Evolutionary conservation across 1,140 invertebrate species (phyloP).

Genomic region (Bombus fervidus): DNA sequence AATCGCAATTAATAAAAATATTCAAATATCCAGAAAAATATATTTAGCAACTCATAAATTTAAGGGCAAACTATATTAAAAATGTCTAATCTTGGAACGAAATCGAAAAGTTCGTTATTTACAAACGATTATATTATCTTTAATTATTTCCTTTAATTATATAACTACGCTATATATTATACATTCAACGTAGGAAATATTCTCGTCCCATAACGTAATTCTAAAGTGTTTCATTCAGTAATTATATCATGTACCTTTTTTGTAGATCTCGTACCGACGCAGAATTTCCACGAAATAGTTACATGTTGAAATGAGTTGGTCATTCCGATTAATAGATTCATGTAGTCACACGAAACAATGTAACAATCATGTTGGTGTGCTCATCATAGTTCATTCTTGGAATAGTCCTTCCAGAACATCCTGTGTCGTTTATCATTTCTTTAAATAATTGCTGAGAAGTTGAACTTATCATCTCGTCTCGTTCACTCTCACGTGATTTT

Average conservation of each 20-base stretch:
- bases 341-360: neutral
- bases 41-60: neutral
- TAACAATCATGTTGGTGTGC: neutral
- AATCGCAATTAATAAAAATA: no score
- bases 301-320: neutral
- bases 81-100: neutral
- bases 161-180: neutral
- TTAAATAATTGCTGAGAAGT: neutral
- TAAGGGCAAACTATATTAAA: neutral
- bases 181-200: neutral
- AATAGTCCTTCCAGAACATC: neutral
- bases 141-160: no score
- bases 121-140: no score
- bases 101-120: neutral
- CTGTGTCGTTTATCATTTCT: neutral
- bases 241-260: neutral
- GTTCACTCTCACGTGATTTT: neutral
- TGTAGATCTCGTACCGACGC: neutral
- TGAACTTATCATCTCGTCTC: neutral
- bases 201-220: neutral
- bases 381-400: neutral
- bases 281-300: neutral
- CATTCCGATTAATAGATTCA: constrained; percentile 6
- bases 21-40: no score
- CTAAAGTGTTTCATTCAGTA: neutral